A percentile compares a stretch with the other conserved stretches of the same genome.
phyloP scores from a whole-genome alignment of 2,888 invertebrate species.

The Halictus quadricinctus region DNA sequence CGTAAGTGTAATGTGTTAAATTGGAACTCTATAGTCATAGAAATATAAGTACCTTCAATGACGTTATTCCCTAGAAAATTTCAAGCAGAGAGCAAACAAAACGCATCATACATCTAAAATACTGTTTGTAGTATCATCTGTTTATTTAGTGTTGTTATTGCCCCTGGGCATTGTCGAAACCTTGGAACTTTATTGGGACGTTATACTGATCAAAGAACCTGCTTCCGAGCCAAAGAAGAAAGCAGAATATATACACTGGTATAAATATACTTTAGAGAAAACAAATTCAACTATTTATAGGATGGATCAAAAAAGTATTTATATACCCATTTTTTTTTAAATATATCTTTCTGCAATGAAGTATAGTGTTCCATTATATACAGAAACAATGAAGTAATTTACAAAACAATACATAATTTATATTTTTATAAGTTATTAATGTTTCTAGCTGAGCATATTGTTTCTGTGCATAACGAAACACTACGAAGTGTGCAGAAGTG shows the following conservation, averaged over 20 bases:
- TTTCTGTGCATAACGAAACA: background rate
- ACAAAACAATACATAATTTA: background rate
- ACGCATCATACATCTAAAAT: constrained; percentile 75
- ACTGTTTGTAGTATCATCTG: constrained; percentile 79
- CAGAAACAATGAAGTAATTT: background rate
- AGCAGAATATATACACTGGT: constrained; percentile 77
- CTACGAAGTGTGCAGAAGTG: background rate
- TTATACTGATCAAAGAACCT: constrained; percentile 71
- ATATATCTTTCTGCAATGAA: background rate
- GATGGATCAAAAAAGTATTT: background rate
- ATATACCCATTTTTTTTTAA: background rate
- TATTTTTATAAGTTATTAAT: background rate
- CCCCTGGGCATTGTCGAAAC: constrained; percentile 80
- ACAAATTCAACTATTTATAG: background rate
- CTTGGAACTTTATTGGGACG: constrained; percentile 79
- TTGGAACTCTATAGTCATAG: background rate
- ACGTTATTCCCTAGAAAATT: constrained; percentile 67
- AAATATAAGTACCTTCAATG: constrained; percentile 34
- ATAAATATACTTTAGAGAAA: constrained; percentile 31
- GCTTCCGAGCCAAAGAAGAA: constrained; percentile 59
- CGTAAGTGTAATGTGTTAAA: constrained; percentile 64
- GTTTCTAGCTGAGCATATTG: background rate
- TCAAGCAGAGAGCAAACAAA: constrained; percentile 64
- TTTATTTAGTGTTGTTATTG: constrained; percentile 78
- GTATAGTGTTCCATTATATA: background rate